A percentile compares a stretch with the other conserved stretches of the same genome.
These are phyloP conservation scores for Littorina saxatilis DNA, from an alignment of 1,140 invertebrate genomes.

Conservation along the genomic window DNA sequence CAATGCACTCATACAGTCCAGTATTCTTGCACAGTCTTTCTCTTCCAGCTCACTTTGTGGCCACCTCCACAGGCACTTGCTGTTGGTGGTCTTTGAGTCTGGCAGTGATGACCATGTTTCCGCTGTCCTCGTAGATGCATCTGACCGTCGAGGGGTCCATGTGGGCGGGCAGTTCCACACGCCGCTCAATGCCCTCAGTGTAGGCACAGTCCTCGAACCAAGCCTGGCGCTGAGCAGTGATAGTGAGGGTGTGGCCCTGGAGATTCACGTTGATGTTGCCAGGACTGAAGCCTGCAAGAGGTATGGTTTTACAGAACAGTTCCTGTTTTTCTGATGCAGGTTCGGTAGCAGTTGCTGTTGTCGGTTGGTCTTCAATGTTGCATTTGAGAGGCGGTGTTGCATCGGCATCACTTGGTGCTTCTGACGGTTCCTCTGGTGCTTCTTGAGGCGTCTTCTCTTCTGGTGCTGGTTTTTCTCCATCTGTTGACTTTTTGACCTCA, in stretches of 20 bases:
- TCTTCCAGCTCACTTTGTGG: neutral
- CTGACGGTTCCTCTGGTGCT: neutral
- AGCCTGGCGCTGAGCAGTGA: neutral
- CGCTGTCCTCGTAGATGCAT: neutral
- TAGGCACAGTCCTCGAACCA: neutral
- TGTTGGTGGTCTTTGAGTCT: neutral
- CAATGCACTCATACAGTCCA: neutral
- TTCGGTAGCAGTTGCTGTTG: too few species aligned
- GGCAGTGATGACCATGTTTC: slow-evolving; percentile 5
- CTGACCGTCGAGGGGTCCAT: neutral
- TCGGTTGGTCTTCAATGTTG: neutral
- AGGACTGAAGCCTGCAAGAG: neutral
- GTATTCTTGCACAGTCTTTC: neutral
- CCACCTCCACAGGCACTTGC: neutral
- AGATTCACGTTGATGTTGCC: neutral
- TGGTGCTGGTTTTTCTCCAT: too few species aligned
- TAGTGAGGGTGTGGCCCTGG: neutral
- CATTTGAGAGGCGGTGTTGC: too few species aligned
- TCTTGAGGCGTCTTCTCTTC: too few species aligned
- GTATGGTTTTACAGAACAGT: neutral
- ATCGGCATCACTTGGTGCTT: neutral
- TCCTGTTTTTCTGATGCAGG: too few species aligned
- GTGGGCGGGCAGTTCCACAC: neutral
- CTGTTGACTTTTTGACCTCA: too few species aligned
- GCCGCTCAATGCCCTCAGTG: neutral